Percentiles rank a stretch among this genome's conserved stretches.
Evolutionary conservation across 2,797 vertebrate species (phyloP).

Genomic region (Octomys mimax): DNA sequence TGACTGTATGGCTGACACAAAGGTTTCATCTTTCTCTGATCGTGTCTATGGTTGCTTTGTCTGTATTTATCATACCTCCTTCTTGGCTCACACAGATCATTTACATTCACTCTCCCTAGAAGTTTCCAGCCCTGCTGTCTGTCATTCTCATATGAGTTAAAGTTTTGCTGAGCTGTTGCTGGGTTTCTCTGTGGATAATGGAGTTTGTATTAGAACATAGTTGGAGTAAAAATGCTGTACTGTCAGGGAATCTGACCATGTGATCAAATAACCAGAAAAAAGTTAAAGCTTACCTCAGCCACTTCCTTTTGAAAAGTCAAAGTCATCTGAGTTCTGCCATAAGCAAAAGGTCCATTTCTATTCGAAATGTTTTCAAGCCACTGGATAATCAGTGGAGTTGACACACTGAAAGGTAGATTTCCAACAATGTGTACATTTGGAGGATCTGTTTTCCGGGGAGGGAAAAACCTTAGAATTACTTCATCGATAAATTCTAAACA

Average conservation of each 20-base stretch:
- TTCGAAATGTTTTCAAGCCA: constrained; percentile 94
- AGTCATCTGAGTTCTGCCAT: constrained; percentile 95
- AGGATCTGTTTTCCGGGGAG: constrained; percentile 88
- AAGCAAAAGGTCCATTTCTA: constrained; percentile 93
- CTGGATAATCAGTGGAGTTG: constrained; percentile 96
- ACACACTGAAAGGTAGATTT: constrained; percentile 97
- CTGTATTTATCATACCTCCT: background rate
- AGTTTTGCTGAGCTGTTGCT: background rate
- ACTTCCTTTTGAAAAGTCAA: constrained; percentile 99
- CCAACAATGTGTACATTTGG: constrained; percentile 97
- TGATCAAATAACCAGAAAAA: constrained; percentile 39
- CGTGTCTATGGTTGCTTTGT: accelerated
- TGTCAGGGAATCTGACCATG: background rate
- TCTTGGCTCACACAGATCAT: too few species aligned
- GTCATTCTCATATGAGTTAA: background rate
- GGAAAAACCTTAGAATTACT: constrained; percentile 35
- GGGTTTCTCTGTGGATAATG: background rate
- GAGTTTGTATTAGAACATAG: constrained; percentile 13
- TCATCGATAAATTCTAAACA: constrained; percentile 43
- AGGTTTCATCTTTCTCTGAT: background rate
- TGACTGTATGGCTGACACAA: too few species aligned
- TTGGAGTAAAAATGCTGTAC: background rate
- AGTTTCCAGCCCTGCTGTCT: background rate
- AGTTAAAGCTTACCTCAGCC: constrained; percentile 91
- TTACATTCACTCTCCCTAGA: background rate